A percentile compares a stretch with the other conserved stretches of the same genome.
phyloP scores from a whole-genome alignment of 2,113 vertebrate species.

The Boleophthalmus pectinirostris region DNA sequence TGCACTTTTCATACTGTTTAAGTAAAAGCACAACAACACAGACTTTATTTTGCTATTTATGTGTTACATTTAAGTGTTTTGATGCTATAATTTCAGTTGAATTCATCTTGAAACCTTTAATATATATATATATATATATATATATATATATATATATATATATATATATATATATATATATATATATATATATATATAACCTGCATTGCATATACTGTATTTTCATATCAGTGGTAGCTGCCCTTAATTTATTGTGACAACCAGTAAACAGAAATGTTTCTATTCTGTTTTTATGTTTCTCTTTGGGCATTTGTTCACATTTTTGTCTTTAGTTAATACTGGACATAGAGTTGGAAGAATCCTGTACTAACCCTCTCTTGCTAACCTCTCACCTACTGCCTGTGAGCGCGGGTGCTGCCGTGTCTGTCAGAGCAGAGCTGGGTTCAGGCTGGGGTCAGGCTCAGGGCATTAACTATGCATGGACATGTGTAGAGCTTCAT shows the following conservation, averaged over 20 bases:
- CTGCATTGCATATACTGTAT: too few relatives aligned
- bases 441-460: slow-evolving; percentile 44
- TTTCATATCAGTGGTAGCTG: too few relatives aligned
- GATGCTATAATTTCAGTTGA: not conserved
- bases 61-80: not conserved
- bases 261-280: not conserved
- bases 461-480: slow-evolving; percentile 49
- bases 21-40: not conserved
- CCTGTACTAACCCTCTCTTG: not conserved
- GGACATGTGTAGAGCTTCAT: slow-evolving; percentile 16
- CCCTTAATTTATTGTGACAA: too few relatives aligned
- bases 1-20: not conserved
- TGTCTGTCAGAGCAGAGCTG: slow-evolving; percentile 18
- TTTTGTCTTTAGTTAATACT: not conserved
- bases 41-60: not conserved
- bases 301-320: slow-evolving; percentile 2
- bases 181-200: too few relatives aligned
- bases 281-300: too few relatives aligned
- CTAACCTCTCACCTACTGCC: not conserved
- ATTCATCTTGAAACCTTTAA: too few relatives aligned
- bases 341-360: slow-evolving; percentile 9
- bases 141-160: too few relatives aligned
- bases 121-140: too few relatives aligned
- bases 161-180: too few relatives aligned
- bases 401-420: slow-evolving; percentile 14